A percentile compares a stretch with the other conserved stretches of the same genome.
Evolutionary conservation across 1,140 invertebrate genomes (phyloP).

Genomic region (Drosophila orena): DNA sequence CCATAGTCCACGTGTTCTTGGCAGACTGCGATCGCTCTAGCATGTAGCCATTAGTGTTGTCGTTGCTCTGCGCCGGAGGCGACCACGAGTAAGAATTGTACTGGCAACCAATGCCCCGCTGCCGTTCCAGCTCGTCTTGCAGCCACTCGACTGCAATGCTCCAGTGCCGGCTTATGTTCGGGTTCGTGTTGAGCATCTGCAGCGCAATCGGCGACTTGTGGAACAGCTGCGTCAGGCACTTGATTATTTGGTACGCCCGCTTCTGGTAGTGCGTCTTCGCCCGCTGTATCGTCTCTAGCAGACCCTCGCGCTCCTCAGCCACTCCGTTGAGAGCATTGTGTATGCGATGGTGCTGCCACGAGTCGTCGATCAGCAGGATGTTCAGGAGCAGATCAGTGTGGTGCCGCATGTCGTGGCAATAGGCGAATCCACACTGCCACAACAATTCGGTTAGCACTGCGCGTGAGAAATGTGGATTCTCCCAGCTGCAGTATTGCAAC

Average conservation of each 20-base stretch:
- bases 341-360: constrained; percentile 97
- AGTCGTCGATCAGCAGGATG: constrained; percentile 96
- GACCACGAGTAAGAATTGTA: constrained; percentile 96
- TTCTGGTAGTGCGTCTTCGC: constrained; percentile 98
- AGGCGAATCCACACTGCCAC: constrained; percentile 97
- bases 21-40: constrained; percentile 97
- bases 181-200: constrained; percentile 90
- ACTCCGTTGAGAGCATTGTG: constrained; percentile 96
- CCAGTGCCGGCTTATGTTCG: constrained; percentile 94
- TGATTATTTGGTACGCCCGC: constrained; percentile 98
- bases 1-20: constrained; percentile 93
- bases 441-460: constrained; percentile 94
- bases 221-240: constrained; percentile 96
- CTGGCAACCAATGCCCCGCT: constrained; percentile 86
- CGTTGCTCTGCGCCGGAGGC: constrained; percentile 96
- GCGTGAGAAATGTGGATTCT: constrained; percentile 96
- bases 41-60: constrained; percentile 97
- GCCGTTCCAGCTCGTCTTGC: constrained; percentile 95
- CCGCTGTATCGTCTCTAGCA: constrained; percentile 96
- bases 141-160: constrained; percentile 95
- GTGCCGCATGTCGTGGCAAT: constrained; percentile 96
- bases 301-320: constrained; percentile 95
- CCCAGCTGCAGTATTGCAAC: constrained; percentile 97
- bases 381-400: constrained; percentile 95
- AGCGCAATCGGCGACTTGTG: constrained; percentile 91